Percentiles rank a stretch among this genome's conserved stretches.
Evolutionary conservation across 1,140 invertebrate species (phyloP).

Genomic region (Teleogryllus occipitalis): DNA sequence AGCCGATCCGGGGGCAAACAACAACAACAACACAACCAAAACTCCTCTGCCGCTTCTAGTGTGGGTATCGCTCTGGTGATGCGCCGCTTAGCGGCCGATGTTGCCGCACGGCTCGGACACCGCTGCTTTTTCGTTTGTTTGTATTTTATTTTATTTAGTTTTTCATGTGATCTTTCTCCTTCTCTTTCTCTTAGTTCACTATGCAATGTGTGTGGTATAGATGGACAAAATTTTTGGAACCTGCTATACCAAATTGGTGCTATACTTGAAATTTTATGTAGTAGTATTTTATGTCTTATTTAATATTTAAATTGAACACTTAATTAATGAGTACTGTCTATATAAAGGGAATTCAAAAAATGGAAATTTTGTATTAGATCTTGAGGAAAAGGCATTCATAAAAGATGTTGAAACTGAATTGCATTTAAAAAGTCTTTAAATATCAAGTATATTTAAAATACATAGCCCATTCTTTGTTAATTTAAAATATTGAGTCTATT

Average conservation of each 20-base stretch:
- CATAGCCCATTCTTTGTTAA: no score
- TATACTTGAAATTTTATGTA: not conserved
- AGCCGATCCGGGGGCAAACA: constrained; percentile 2
- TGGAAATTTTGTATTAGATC: no score
- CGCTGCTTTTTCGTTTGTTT: not conserved
- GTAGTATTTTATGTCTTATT: no score
- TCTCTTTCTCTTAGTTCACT: not conserved
- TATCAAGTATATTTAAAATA: no score
- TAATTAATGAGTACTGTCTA: no score
- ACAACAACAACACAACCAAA: constrained; percentile 4
- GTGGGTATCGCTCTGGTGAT: constrained; percentile 21
- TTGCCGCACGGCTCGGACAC: not conserved
- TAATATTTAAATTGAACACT: no score
- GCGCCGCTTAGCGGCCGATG: not conserved
- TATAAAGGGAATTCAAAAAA: no score
- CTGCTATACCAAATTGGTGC: not conserved
- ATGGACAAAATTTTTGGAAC: not conserved
- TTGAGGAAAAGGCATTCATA: no score
- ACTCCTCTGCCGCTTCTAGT: constrained; percentile 19
- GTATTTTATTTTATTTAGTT: not conserved
- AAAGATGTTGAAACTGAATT: no score
- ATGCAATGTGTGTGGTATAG: not conserved
- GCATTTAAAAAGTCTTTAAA: no score
- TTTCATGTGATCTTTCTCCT: not conserved
- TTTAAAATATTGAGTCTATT: no score